A percentile compares a stretch with the other conserved stretches of the same genome.
Conservation (phyloP, 92 coral and sea anemone species). For the Phenganax marumi region DNA sequence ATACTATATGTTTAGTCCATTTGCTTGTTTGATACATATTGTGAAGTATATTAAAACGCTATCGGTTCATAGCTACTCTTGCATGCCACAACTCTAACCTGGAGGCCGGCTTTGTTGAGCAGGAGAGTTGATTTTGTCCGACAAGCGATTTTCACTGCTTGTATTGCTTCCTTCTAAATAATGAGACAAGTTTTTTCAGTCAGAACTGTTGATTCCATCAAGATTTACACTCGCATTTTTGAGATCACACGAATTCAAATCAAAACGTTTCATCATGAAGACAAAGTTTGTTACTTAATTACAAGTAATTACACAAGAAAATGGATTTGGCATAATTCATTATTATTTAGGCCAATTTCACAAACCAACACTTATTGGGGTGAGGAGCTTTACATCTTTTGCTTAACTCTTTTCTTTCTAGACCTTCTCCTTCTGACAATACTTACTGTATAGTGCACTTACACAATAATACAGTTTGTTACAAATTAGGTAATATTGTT, state of each 20-base stretch:
- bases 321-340: no score
- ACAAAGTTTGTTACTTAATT: no score
- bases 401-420: no score
- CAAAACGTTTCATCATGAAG: not conserved
- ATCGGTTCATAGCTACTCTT: not conserved
- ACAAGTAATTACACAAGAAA: no score
- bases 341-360: no score
- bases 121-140: slow-evolving; percentile 26
- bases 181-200: not conserved
- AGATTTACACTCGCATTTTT: not conserved
- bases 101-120: slow-evolving; percentile 31
- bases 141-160: slow-evolving; percentile 29
- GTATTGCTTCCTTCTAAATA: slow-evolving; percentile 38
- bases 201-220: not conserved
- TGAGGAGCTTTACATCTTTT: no score
- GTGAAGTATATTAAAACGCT: not conserved
- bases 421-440: no score
- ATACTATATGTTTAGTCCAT: not conserved
- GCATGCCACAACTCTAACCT: not conserved
- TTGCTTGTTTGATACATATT: not conserved
- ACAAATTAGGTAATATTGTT: no score
- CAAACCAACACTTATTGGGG: no score
- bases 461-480: no score
- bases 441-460: no score
- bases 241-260: not conserved